Percentiles rank a stretch among this genome's conserved stretches.
phyloP scores from a whole-genome alignment of 2,888 invertebrate genomes.

The Cantharis nigra region DNA sequence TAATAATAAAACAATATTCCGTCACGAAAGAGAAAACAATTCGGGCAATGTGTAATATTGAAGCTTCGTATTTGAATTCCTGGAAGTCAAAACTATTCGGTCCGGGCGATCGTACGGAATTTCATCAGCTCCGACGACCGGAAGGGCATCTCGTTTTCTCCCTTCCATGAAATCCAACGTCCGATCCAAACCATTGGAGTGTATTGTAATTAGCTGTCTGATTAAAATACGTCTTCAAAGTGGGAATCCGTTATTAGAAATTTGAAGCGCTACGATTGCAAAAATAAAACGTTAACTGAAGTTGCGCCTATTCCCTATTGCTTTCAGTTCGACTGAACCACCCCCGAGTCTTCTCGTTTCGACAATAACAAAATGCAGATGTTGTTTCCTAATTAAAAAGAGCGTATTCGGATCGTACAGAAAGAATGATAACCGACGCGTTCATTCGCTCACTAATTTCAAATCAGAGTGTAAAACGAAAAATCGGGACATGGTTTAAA shows the following conservation, averaged over 20 bases:
- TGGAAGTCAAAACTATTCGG: slow-evolving; percentile 56
- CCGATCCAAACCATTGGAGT: slow-evolving; percentile 46
- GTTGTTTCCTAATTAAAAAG: slow-evolving; percentile 54
- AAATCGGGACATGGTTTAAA: slow-evolving; percentile 33
- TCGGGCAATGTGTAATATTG: slow-evolving; percentile 55
- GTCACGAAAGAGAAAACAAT: slow-evolving; percentile 40
- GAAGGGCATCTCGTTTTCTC: slow-evolving; percentile 64
- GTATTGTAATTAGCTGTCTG: slow-evolving; percentile 53
- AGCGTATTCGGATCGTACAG: slow-evolving; percentile 31
- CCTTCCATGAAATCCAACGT: slow-evolving; percentile 43
- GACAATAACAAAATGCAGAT: slow-evolving; percentile 51
- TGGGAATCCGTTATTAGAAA: slow-evolving; percentile 54
- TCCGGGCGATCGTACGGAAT: slow-evolving; percentile 54
- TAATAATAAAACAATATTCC: slow-evolving; percentile 17
- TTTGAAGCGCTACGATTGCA: slow-evolving; percentile 21
- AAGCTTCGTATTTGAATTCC: slow-evolving; percentile 53
- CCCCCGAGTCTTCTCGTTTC: slow-evolving; percentile 23
- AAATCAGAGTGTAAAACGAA: slow-evolving; percentile 36
- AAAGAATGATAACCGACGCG: slow-evolving; percentile 32
- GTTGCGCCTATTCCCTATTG: background rate
- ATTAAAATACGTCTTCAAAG: slow-evolving; percentile 57
- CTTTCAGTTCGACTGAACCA: slow-evolving; percentile 8
- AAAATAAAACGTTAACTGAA: slow-evolving; percentile 22
- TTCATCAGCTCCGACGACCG: slow-evolving; percentile 66
- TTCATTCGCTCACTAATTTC: slow-evolving; percentile 42